Evolutionary conservation across 92 coral and sea anemone species (phyloP).

Genomic region (Pocillopora meandrina): DNA sequence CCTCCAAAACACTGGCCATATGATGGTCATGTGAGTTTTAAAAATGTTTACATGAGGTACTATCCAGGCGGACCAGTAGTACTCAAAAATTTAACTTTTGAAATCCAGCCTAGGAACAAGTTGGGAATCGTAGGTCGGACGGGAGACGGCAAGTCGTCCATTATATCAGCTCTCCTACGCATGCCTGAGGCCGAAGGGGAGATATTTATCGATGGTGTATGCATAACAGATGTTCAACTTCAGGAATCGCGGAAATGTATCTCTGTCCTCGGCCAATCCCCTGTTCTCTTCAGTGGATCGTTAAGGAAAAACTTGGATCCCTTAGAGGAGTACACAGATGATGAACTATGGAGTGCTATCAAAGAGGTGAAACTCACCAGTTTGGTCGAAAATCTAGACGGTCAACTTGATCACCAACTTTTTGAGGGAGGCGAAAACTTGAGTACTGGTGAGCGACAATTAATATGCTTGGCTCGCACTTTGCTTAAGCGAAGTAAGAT

Average conservation of each 20-base stretch:
- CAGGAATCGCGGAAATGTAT: background rate
- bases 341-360: constrained; percentile 19
- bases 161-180: constrained; percentile 15
- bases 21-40: constrained; percentile 22
- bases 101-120: background rate
- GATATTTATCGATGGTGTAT: constrained; percentile 1
- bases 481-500: constrained; percentile 6
- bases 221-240: background rate
- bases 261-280: constrained; percentile 22
- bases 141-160: constrained; percentile 19
- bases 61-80: constrained; percentile 17
- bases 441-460: constrained; percentile 17
- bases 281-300: constrained; percentile 38
- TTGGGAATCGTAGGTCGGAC: constrained; percentile 24
- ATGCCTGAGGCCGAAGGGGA: constrained; percentile 22
- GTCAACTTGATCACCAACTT: constrained; percentile 21
- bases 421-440: constrained; percentile 18
- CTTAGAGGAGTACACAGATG: constrained; percentile 17
- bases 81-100: constrained; percentile 2
- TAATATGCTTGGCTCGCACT: constrained; percentile 29
- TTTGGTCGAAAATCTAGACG: constrained; percentile 7
- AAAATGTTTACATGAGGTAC: constrained; percentile 15
- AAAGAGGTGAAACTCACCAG: background rate
- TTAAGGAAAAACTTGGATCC: constrained; percentile 35
- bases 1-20: constrained; percentile 19